Percentiles rank a stretch among this genome's conserved stretches.
These are phyloP conservation scores for Apostichopus californicus DNA, from an alignment of 35 echinoderm and acorn worm genomes.

Conservation along the genomic window DNA sequence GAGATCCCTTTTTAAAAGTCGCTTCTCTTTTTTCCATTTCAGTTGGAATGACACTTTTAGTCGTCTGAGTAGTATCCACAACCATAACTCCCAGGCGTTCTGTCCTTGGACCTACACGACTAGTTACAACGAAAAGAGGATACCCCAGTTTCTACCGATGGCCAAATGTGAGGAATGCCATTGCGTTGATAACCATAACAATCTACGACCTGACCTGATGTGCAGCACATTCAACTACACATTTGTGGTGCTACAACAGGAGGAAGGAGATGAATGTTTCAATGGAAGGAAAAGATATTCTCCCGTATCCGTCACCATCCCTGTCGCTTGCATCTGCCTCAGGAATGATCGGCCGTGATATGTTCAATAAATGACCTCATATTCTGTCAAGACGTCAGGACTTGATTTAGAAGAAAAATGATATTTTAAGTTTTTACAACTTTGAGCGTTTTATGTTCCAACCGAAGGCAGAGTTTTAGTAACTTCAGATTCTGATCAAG, in stretches of 20 bases:
- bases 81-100: conserved; percentile 23
- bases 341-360: background rate
- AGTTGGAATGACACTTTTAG: conserved; percentile 40
- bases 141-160: conserved; percentile 23
- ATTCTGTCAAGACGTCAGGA: too few relatives aligned
- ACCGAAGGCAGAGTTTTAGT: too few relatives aligned
- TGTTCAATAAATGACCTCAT: too few relatives aligned
- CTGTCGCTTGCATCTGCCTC: conserved; percentile 17
- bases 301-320: background rate
- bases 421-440: too few relatives aligned
- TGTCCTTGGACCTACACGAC: conserved; percentile 42
- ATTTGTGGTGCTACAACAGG: conserved; percentile 12
- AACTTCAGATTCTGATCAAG: too few relatives aligned
- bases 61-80: background rate
- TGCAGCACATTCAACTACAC: conserved; percentile 3
- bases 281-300: conserved; percentile 4
- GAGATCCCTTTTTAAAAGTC: too few relatives aligned
- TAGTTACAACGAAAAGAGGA: conserved; percentile 10
- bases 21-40: background rate
- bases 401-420: too few relatives aligned
- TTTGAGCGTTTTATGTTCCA: too few relatives aligned
- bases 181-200: conserved; percentile 2
- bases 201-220: background rate
- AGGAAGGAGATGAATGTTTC: background rate
- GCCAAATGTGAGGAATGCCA: background rate